Evolutionary conservation across 2,113 vertebrate genomes (phyloP).

Genomic region (Argyrosomus japonicus): DNA sequence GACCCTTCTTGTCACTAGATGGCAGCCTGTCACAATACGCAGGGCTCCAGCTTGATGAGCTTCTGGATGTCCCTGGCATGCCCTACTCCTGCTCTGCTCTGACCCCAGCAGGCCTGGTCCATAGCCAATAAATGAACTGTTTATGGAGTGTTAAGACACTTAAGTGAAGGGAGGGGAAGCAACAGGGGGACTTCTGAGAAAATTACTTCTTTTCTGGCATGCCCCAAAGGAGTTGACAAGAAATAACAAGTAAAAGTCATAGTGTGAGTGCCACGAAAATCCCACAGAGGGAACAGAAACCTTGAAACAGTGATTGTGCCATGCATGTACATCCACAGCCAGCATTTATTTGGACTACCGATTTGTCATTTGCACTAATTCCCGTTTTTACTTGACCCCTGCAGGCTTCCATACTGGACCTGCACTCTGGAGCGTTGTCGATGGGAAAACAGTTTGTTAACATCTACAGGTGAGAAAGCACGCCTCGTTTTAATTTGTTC

Average conservation of each 20-base stretch:
- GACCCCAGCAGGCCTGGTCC: conserved; percentile 14
- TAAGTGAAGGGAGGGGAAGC: conserved; percentile 7
- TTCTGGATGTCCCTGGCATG: not conserved
- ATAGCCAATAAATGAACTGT: conserved; percentile 48
- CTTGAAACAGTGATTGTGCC: not conserved
- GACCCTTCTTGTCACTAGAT: conserved; percentile 40
- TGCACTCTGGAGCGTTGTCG: conserved; percentile 96
- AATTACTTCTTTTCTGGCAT: conserved; percentile 21
- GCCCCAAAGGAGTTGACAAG: conserved; percentile 33
- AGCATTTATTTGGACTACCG: not conserved
- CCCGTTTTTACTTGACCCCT: conserved; percentile 50
- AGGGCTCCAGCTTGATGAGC: not conserved
- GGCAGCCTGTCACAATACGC: conserved; percentile 55
- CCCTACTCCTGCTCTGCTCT: not conserved
- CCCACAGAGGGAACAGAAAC: not conserved
- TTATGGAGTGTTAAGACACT: conserved; percentile 52
- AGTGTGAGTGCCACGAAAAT: not conserved
- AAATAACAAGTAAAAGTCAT: conserved; percentile 57
- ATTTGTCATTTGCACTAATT: conserved; percentile 3
- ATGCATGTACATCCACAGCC: not conserved
- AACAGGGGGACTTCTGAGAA: conserved; percentile 30
- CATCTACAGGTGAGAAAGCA: conserved; percentile 90
- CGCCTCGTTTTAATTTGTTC: not conserved
- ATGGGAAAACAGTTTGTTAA: conserved; percentile 97
- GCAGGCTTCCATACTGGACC: conserved; percentile 95